phyloP scores from a whole-genome alignment of 2,888 invertebrate species.

The Pollenia griseotomentosa region DNA sequence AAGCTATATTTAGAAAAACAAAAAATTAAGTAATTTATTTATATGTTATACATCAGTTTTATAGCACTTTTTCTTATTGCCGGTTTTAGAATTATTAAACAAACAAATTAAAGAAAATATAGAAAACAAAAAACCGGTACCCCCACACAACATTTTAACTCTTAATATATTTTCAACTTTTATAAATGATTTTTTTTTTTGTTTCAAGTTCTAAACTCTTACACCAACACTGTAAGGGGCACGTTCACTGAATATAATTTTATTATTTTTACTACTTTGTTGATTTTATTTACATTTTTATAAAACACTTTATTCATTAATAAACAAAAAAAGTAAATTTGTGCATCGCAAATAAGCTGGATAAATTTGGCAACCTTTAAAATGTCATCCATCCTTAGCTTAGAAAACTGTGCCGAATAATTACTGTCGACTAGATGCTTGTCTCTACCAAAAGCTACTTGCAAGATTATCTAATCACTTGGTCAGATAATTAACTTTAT shows the following conservation, averaged over 20 bases:
- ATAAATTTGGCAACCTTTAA: background rate
- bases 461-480: no score
- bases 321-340: no score
- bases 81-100: constrained; percentile 21
- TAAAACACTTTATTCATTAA: background rate
- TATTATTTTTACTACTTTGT: background rate
- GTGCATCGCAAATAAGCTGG: no score
- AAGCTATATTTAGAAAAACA: background rate
- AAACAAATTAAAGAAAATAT: constrained; percentile 5
- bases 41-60: background rate
- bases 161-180: constrained; percentile 37
- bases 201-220: constrained; percentile 23
- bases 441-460: no score
- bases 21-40: no score
- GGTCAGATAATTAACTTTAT: no score
- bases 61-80: background rate
- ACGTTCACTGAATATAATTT: background rate
- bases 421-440: no score
- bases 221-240: constrained; percentile 38
- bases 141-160: constrained; percentile 40
- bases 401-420: background rate
- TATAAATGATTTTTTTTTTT: constrained; percentile 50
- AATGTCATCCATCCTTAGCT: background rate
- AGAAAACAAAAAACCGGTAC: constrained; percentile 41
- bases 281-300: background rate